A percentile compares a stretch with the other conserved stretches of the same genome.
Conservation (phyloP, 1,140 invertebrate genomes). For the Zaprionus vittiger region DNA sequence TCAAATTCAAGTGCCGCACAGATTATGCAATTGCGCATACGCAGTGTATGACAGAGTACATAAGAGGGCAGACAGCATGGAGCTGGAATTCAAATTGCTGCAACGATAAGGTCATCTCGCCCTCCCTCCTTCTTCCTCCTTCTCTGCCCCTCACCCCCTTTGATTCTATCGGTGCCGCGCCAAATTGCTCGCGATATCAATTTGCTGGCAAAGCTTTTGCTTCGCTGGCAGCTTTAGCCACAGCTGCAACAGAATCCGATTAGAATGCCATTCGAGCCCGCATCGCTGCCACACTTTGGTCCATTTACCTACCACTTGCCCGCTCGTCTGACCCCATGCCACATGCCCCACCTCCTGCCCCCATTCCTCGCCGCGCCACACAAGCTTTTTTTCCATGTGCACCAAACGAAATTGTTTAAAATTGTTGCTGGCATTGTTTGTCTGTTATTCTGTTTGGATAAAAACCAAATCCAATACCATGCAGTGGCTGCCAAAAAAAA, state of each 20-base stretch:
- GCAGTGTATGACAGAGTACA: slow-evolving; percentile 46
- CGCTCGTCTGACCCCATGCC: slow-evolving; percentile 5
- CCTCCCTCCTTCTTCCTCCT: too few relatives aligned
- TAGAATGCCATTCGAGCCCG: slow-evolving; percentile 63
- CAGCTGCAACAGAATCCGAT: slow-evolving; percentile 79
- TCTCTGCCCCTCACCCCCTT: neutral
- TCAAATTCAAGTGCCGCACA: slow-evolving; percentile 58
- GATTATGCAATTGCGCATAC: slow-evolving; percentile 77
- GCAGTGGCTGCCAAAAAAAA: slow-evolving; percentile 40
- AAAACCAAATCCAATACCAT: slow-evolving; percentile 34
- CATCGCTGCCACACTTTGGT: slow-evolving; percentile 8
- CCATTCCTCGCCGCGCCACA: neutral
- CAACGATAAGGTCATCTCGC: neutral
- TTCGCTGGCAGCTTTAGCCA: slow-evolving; percentile 56
- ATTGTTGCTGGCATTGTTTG: slow-evolving; percentile 49
- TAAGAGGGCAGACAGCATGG: neutral
- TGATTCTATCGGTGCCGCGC: slow-evolving; percentile 23
- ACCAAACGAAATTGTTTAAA: slow-evolving; percentile 74
- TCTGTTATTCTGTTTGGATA: slow-evolving; percentile 20
- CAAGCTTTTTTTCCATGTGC: slow-evolving; percentile 22
- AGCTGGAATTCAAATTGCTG: slow-evolving; percentile 24
- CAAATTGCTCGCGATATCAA: slow-evolving; percentile 81
- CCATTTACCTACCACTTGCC: slow-evolving; percentile 4
- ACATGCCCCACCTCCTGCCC: neutral
- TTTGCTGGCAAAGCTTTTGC: slow-evolving; percentile 74